These are phyloP conservation scores for Murina feae DNA, from an alignment of 2,113 vertebrate species.

Conservation along the genomic window DNA sequence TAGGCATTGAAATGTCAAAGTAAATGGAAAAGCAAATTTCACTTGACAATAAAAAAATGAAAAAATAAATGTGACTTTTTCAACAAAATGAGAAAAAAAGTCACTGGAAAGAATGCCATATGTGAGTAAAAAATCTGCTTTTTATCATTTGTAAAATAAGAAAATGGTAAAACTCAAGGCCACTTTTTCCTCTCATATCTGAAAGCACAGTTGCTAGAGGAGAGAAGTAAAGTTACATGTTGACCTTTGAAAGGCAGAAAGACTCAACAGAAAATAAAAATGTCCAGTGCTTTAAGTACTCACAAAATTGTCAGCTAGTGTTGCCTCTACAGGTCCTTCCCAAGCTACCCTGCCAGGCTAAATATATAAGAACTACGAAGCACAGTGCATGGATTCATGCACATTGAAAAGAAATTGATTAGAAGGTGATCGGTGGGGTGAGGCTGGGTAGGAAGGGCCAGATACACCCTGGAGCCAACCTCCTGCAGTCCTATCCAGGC, in stretches of 20 bases:
- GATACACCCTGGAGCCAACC: too few relatives aligned
- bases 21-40: slow-evolving; percentile 31
- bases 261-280: not conserved
- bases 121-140: not conserved
- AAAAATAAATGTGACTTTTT: not conserved
- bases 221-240: not conserved
- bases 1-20: slow-evolving; percentile 9
- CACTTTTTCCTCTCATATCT: not conserved
- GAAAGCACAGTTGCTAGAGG: not conserved
- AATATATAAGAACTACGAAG: not conserved
- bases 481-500: too few relatives aligned
- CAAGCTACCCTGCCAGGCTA: not conserved
- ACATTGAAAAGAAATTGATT: too few relatives aligned
- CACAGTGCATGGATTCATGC: too few relatives aligned
- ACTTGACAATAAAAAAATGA: slow-evolving; percentile 10
- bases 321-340: not conserved
- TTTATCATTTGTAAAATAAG: not conserved
- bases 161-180: not conserved
- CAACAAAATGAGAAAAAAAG: not conserved
- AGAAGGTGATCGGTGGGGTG: too few relatives aligned
- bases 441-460: too few relatives aligned
- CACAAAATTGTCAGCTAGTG: not conserved
- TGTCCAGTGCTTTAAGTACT: not conserved
- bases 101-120: not conserved
- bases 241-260: not conserved